A percentile compares a stretch with the other conserved stretches of the same genome.
Conservation (phyloP, 2,888 invertebrate species). For the Meloe dianella region DNA sequence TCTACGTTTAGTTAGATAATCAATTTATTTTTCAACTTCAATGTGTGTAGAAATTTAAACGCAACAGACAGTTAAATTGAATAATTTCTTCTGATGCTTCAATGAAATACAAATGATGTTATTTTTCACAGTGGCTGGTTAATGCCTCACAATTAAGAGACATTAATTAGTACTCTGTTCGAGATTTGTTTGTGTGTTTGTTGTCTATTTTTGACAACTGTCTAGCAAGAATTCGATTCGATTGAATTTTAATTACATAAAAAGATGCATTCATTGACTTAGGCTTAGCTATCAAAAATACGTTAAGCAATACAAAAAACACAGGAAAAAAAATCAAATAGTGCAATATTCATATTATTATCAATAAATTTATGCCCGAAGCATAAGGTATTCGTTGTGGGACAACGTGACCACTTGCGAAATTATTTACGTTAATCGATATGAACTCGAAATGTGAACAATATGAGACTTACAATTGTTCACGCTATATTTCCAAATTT, state of each 20-base stretch:
- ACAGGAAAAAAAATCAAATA: too few species aligned
- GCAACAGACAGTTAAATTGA: not conserved
- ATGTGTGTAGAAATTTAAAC: not conserved
- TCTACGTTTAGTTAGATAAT: too few species aligned
- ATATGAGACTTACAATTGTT: not conserved
- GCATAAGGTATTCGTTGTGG: not conserved
- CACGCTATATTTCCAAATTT: not conserved
- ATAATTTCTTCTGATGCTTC: not conserved
- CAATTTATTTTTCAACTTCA: not conserved
- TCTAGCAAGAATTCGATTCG: too few species aligned
- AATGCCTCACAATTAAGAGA: too few species aligned
- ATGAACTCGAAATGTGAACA: not conserved
- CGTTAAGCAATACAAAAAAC: too few species aligned
- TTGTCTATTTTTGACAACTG: not conserved
- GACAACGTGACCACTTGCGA: not conserved
- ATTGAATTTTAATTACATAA: too few species aligned
- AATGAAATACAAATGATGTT: too few species aligned
- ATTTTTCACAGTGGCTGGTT: too few species aligned
- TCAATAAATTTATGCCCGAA: not conserved
- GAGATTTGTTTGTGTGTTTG: too few species aligned
- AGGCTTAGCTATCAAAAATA: too few species aligned
- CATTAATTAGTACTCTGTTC: too few species aligned
- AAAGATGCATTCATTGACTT: too few species aligned
- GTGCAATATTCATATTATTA: not conserved
- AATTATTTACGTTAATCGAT: not conserved